Base-by-base conservation (phyloP, 2,797 vertebrate species). In the Hippocampus kuda region DNA sequence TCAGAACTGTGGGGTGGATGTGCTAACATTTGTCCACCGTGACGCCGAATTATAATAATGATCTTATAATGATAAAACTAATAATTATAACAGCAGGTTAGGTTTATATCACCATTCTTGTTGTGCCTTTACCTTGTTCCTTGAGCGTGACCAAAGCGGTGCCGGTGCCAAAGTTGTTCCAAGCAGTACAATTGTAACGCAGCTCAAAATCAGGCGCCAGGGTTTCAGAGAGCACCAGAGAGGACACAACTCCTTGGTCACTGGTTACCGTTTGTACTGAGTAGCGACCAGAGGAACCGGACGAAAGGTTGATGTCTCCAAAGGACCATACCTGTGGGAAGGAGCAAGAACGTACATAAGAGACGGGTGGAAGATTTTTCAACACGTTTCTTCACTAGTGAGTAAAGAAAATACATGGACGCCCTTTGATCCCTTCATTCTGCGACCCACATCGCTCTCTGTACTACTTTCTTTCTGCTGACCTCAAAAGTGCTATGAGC, bases 271-370 rank as follows among this genome's bases (percentile, higher is more conserved):
- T 94, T 89, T 94, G 93, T 75, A 97, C 94, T 0, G 93, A 92
- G 84, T 93, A 95, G 24, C 93, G 92, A 2, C 93, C 94, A 1
- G 80, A 89, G 0, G 93, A 86, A 0, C 95, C 94, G 0, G 91
- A 87, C 1, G 91, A 92, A 70, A 97, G 86, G 42, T 78, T 91
- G 76, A 85, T 83, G 62, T 95, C 94, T 7, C 93, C 93, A 77
- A 95, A 97, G 18, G 92, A 90, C 95, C 95, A 97, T 61, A 93
- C 91, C 95, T 97, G 80, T 53, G 20, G 69, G 75, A 73, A 71
- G 64, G 60, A 53, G 41, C 60, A 38, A 69, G 60, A 65, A 62
- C 44, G 66, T 3, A 72, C 60, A 66, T 56, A 71, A 68, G 10
- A 66, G 72, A 15, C 6, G 53, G 60, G 69, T 77, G 15, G 77